A percentile compares a stretch with the other conserved stretches of the same genome.
phyloP scores from a whole-genome alignment of 2,113 vertebrate species.

The Seriola rivoliana region DNA sequence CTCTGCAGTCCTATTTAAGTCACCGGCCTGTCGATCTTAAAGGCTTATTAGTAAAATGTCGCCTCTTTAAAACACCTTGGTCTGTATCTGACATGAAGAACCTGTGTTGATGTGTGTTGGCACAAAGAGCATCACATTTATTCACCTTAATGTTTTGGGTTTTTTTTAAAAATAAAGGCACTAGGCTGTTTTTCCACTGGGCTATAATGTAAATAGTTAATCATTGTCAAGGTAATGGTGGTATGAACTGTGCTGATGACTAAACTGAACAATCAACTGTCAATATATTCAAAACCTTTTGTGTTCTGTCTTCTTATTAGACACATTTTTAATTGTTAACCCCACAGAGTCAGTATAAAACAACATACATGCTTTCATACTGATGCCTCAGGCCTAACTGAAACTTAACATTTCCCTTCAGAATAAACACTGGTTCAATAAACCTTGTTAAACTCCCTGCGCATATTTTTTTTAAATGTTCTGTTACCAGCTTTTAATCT shows the following conservation, averaged over 20 bases:
- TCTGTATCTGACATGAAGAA: slow-evolving; percentile 1
- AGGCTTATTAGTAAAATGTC: slow-evolving; percentile 59
- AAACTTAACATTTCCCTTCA: neutral
- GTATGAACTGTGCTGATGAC: neutral
- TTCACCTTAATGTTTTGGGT: too few species aligned
- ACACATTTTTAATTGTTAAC: neutral
- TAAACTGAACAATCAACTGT: neutral
- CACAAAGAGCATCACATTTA: neutral
- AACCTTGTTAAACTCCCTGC: neutral
- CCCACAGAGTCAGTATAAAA: neutral
- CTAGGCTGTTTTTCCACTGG: neutral
- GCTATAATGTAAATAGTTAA: neutral
- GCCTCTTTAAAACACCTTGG: slow-evolving; percentile 30
- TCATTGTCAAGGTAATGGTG: neutral
- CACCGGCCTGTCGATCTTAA: slow-evolving; percentile 53
- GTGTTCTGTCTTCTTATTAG: neutral
- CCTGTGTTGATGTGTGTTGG: neutral
- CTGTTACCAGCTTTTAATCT: neutral
- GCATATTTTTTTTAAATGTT: neutral
- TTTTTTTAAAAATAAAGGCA: neutral
- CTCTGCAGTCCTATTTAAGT: slow-evolving; percentile 84
- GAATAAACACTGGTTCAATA: neutral
- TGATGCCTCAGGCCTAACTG: neutral
- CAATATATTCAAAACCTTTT: neutral
- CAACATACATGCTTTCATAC: neutral